A percentile compares a stretch with the other conserved stretches of the same genome.
Conservation (phyloP, 1,140 invertebrate genomes). For the Drosophila navojoa region DNA sequence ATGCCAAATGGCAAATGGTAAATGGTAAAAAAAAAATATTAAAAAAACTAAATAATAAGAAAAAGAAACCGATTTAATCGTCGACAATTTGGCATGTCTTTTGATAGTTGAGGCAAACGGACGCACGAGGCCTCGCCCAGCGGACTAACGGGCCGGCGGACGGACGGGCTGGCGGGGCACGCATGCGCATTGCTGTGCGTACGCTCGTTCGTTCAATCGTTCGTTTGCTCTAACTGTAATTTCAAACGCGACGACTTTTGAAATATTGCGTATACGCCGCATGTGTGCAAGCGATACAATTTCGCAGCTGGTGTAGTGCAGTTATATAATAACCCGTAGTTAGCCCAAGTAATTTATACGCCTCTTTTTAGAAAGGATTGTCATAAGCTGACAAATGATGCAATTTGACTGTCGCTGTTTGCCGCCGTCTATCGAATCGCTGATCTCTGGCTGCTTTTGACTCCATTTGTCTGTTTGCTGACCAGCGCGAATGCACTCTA, state of each 20-base stretch:
- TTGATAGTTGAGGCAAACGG: constrained; percentile 1
- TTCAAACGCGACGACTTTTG: constrained; percentile 61
- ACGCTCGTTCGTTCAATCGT: constrained; percentile 16
- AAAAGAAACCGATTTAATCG: constrained; percentile 23
- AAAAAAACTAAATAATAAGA: too few relatives aligned
- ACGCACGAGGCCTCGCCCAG: constrained; percentile 12
- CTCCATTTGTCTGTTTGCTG: not conserved
- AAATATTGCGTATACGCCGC: constrained; percentile 77
- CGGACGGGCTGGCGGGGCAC: constrained; percentile 26
- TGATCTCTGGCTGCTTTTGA: constrained; percentile 14
- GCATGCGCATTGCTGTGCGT: constrained; percentile 76
- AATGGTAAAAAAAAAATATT: not conserved
- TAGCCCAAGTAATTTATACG: constrained; percentile 60
- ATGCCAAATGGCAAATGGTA: constrained; percentile 6
- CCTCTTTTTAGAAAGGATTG: constrained; percentile 70
- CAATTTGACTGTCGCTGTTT: constrained; percentile 13
- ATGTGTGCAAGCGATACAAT: constrained; percentile 62
- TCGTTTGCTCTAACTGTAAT: constrained; percentile 59
- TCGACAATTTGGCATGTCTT: constrained; percentile 39
- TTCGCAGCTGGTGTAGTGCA: constrained; percentile 37
- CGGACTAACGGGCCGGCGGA: constrained; percentile 10
- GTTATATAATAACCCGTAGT: constrained; percentile 57
- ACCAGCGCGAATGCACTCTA: constrained; percentile 18
- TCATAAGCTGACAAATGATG: constrained; percentile 36
- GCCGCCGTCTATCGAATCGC: constrained; percentile 7